Base-by-base conservation (phyloP, 2,888 invertebrate genomes). In the Stenotaenia linearis region DNA sequence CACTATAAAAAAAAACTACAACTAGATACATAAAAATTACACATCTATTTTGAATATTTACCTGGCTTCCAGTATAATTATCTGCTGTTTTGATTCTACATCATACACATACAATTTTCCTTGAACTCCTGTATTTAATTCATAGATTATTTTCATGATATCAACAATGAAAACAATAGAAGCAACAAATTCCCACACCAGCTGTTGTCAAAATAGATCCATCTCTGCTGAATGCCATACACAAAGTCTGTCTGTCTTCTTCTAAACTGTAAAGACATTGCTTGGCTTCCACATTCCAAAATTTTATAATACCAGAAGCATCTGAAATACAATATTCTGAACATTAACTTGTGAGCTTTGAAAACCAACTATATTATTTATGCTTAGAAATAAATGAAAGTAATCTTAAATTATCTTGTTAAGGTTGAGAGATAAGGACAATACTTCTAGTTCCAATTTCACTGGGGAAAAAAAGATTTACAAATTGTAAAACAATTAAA, bases 221-320 rank as follows among this genome's bases (percentile, higher is more conserved):
- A 79, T 79, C 79, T 25, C 37, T 35, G 15, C 37, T 74, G 25
- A 79, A 79, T 12, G 79, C 32, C 18, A 79, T 21, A 15, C 74
- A 74, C 9, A 79, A 40, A 74, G 79, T 69, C 37, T 79, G 79
- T 18, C 79, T 28, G 23, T 79, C 79, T 79, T 79, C 79, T 30
- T 74, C n/a, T 12, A 79, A n/a, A 21, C 15, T 79, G 15, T 35
- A 79, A 23, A 50, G 23, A 40, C 69, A 79, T 15, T 35, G 9
- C 25, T 74, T 69, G 21, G 3, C 15, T 37, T 69, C 75, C 9
- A 79, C 75, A 28, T 79, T 30, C 79, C 79, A 79, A 10, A 79
- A 28, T 37, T 74, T 69, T 2, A 79, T 32, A 37, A 74, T 74
- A 4, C 79, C 79, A 21, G 79, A 79, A 32, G 79, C 12, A 79